These are phyloP conservation scores for Arrhamphus sclerolepis DNA, from an alignment of 2,797 vertebrate genomes.

Conservation along the genomic window DNA sequence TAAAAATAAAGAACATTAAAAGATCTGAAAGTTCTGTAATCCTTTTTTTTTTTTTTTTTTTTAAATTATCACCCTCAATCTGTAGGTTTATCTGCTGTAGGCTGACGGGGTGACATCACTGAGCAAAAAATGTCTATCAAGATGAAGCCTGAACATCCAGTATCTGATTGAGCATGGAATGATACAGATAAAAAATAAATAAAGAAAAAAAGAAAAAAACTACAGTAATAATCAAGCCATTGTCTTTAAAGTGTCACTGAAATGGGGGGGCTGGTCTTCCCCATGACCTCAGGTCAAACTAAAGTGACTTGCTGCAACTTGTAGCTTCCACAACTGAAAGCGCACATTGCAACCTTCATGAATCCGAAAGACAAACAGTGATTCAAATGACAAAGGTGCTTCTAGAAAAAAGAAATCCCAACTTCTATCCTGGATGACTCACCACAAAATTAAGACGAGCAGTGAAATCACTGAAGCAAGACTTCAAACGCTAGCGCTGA, in stretches of 20 bases:
- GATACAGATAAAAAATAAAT: not conserved
- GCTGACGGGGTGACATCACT: conserved; percentile 40
- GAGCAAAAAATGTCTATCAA: conserved; percentile 56
- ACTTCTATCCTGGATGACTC: conserved; percentile 37
- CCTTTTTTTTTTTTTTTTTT: not conserved
- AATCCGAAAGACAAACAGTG: conserved; percentile 46
- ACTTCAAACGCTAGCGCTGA: conserved; percentile 27
- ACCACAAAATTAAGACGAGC: conserved; percentile 34
- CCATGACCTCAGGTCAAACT: conserved; percentile 81
- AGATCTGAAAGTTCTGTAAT: not conserved
- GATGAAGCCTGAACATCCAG: conserved; percentile 21
- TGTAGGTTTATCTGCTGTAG: conserved; percentile 28
- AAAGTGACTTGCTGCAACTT: conserved; percentile 77
- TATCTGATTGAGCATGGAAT: conserved; percentile 31
- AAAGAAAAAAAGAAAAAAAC: not conserved
- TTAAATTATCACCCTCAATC: not conserved
- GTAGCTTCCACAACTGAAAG: conserved; percentile 67
- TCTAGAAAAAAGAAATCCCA: conserved; percentile 11
- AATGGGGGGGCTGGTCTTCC: conserved; percentile 68
- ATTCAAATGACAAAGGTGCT: conserved; percentile 29
- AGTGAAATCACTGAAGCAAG: conserved; percentile 11
- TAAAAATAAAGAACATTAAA: not conserved
- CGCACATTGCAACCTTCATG: conserved; percentile 56
- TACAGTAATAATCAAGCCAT: conserved; percentile 22
- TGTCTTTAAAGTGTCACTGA: conserved; percentile 60